Percentiles rank a stretch among this genome's conserved stretches.
Conservation (phyloP, 2,113 vertebrate species). For the Gobiocypris rarus region DNA sequence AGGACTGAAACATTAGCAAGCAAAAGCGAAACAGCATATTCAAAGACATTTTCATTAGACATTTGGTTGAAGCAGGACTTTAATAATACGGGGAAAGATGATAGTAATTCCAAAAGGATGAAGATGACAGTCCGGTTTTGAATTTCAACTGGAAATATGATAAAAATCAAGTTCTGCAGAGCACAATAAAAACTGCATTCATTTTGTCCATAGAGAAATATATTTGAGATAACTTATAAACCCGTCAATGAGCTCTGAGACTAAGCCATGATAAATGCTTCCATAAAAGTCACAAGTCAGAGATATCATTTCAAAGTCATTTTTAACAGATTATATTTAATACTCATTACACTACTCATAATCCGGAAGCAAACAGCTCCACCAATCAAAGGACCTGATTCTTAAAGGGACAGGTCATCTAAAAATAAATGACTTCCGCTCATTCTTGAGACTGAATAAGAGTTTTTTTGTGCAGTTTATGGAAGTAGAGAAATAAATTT, state of each 20-base stretch:
- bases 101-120: neutral
- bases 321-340: neutral
- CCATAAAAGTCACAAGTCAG: neutral
- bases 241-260: neutral
- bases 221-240: neutral
- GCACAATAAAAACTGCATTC: neutral
- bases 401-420: too few species aligned
- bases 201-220: conserved; percentile 6
- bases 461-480: too few species aligned
- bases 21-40: conserved; percentile 49
- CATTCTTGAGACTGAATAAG: neutral
- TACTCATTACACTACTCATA: neutral
- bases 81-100: neutral
- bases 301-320: neutral
- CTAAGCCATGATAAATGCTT: conserved; percentile 12
- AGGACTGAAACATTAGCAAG: conserved; percentile 63
- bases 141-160: neutral
- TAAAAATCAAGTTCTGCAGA: neutral
- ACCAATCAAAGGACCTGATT: conserved; percentile 1
- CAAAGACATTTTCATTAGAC: conserved; percentile 1
- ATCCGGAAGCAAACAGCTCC: neutral
- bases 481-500: too few species aligned
- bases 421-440: too few species aligned
- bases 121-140: neutral
- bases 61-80: neutral